Evolutionary conservation across 23 tunicate genomes (phyloP).

Genomic region (Phallusia fumigata): DNA sequence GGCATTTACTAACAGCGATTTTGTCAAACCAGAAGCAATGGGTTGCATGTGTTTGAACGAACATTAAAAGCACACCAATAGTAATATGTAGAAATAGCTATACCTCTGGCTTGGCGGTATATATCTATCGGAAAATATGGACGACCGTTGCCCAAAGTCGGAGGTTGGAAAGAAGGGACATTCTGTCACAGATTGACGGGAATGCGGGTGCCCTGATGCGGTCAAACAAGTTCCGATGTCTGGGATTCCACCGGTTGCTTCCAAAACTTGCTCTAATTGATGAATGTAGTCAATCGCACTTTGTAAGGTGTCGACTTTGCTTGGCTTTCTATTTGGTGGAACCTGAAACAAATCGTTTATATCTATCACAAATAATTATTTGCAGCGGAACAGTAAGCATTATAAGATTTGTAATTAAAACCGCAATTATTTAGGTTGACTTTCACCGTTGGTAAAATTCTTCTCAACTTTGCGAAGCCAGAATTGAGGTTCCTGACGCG

Average conservation of each 20-base stretch:
- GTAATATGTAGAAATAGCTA: too few relatives aligned
- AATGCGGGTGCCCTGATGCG: slow-evolving; percentile 49
- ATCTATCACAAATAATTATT: neutral
- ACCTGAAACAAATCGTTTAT: slow-evolving; percentile 28
- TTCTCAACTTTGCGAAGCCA: slow-evolving; percentile 80
- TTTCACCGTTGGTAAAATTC: slow-evolving; percentile 73
- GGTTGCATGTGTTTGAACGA: too few relatives aligned
- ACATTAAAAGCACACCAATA: too few relatives aligned
- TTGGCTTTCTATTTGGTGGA: slow-evolving; percentile 80
- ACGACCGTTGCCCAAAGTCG: neutral
- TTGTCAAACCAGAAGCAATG: too few relatives aligned
- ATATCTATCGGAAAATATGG: neutral
- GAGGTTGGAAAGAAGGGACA: slow-evolving; percentile 56
- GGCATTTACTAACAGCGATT: too few relatives aligned
- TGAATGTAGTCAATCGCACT: slow-evolving; percentile 87
- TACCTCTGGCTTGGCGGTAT: neutral
- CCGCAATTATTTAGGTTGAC: neutral
- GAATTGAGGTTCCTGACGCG: slow-evolving; percentile 20
- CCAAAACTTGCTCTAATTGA: slow-evolving; percentile 51
- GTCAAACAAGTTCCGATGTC: slow-evolving; percentile 36
- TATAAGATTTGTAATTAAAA: too few relatives aligned
- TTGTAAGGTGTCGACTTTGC: slow-evolving; percentile 91
- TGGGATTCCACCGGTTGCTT: slow-evolving; percentile 86
- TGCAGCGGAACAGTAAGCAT: too few relatives aligned
- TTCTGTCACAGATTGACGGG: slow-evolving; percentile 92